A percentile compares a stretch with the other conserved stretches of the same genome.
phyloP scores from a whole-genome alignment of 2,113 vertebrate genomes.

The Myotis brandtii region DNA sequence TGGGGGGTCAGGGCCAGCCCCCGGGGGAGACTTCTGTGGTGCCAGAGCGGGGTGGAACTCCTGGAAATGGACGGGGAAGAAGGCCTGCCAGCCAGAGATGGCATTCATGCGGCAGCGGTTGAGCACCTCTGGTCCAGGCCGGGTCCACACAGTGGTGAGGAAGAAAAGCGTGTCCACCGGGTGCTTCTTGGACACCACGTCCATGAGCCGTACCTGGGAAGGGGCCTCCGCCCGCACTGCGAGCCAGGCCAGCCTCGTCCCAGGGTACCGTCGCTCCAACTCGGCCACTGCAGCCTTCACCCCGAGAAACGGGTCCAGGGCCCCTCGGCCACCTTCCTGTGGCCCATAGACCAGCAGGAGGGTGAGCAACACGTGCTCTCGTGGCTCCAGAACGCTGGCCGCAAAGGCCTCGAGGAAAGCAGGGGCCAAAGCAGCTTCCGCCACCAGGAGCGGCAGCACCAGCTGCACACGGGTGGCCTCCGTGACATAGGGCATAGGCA shows the following conservation, averaged over 20 bases:
- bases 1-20: slow-evolving; percentile 60
- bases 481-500: slow-evolving; percentile 97
- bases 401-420: slow-evolving; percentile 95
- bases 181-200: slow-evolving; percentile 98
- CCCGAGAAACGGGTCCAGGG: slow-evolving; percentile 91
- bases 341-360: slow-evolving; percentile 95
- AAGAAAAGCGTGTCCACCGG: slow-evolving; percentile 97
- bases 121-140: slow-evolving; percentile 94
- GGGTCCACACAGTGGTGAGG: slow-evolving; percentile 93
- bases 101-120: slow-evolving; percentile 98
- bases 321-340: slow-evolving; percentile 90
- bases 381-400: slow-evolving; percentile 92
- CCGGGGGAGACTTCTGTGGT: slow-evolving; percentile 60
- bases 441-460: slow-evolving; percentile 92
- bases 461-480: slow-evolving; percentile 96
- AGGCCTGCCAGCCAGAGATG: slow-evolving; percentile 98
- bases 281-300: slow-evolving; percentile 93
- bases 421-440: slow-evolving; percentile 82
- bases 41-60: slow-evolving; percentile 93
- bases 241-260: slow-evolving; percentile 95
- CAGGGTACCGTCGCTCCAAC: slow-evolving; percentile 93
- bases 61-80: slow-evolving; percentile 97
- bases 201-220: slow-evolving; percentile 97
- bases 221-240: slow-evolving; percentile 95
- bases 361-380: slow-evolving; percentile 94